These are phyloP conservation scores for Ictalurus furcatus DNA, from an alignment of 2,113 vertebrate species.

Conservation along the genomic window DNA sequence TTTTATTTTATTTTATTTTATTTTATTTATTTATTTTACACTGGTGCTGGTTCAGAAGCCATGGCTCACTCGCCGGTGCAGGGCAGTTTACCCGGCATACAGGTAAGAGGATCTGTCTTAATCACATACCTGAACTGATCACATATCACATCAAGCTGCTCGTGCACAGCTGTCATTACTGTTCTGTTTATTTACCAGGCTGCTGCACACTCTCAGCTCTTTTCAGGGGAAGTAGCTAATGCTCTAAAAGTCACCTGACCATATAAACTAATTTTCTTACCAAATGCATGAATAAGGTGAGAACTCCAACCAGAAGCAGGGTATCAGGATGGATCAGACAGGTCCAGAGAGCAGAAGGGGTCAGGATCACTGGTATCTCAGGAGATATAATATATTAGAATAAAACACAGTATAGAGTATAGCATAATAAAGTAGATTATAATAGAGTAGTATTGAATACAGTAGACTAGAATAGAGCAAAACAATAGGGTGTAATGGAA, in stretches of 20 bases:
- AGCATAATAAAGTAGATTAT: background rate
- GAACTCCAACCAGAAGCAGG: too few species aligned
- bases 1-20: background rate
- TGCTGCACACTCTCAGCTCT: background rate
- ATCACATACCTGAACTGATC: background rate
- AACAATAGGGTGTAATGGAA: background rate
- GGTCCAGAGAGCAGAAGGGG: too few species aligned
- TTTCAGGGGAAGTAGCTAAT: background rate
- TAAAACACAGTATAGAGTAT: too few species aligned
- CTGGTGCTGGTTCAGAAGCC: constrained; percentile 53
- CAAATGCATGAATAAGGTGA: background rate
- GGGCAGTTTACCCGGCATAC: constrained; percentile 90
- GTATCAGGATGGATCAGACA: too few species aligned
- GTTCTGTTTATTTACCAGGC: background rate
- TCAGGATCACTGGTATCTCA: too few species aligned
- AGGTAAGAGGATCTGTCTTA: constrained; percentile 70
- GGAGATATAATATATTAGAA: too few species aligned
- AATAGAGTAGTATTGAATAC: background rate
- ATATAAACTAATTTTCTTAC: background rate
- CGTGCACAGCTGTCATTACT: background rate
- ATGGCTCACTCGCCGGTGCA: constrained; percentile 94
- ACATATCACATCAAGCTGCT: constrained; percentile 35
- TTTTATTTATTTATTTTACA: background rate
- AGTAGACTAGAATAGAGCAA: background rate
- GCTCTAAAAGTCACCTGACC: background rate